phyloP scores from a whole-genome alignment of 2,888 invertebrate genomes.

The Rambutsinella grinnellia region DNA sequence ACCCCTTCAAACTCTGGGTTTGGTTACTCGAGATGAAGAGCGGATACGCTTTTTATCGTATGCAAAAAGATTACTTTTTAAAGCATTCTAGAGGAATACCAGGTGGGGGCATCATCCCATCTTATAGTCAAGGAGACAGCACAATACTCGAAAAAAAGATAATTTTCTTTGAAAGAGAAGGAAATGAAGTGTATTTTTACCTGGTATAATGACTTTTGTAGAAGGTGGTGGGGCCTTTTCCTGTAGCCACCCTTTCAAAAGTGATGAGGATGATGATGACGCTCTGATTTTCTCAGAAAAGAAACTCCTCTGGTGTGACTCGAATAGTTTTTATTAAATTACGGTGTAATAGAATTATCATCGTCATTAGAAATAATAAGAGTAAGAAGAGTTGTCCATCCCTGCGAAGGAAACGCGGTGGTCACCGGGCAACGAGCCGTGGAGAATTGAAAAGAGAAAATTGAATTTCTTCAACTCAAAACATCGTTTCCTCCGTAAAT shows the following conservation, averaged over 20 bases:
- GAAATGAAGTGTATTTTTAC: conserved; percentile 10
- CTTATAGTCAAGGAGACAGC: not conserved
- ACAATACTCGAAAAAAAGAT: not conserved
- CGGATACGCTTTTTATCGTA: not conserved
- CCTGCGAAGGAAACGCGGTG: no score
- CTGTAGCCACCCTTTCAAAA: not conserved
- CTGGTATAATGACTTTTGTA: not conserved
- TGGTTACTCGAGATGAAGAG: not conserved
- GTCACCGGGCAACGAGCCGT: no score
- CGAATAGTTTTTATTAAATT: not conserved
- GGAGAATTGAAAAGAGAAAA: no score
- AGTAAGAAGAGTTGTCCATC: no score
- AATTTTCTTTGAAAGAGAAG: not conserved
- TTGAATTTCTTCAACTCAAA: no score
- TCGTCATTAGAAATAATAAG: no score
- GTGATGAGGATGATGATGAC: not conserved
- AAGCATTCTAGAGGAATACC: not conserved
- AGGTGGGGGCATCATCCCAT: not conserved
- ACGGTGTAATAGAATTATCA: not conserved
- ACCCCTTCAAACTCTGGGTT: not conserved
- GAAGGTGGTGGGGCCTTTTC: not conserved
- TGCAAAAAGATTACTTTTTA: not conserved
- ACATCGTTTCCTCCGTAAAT: no score
- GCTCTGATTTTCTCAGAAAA: not conserved
- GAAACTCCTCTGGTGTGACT: not conserved